Conservation (phyloP, 2,113 vertebrate genomes). For the Propithecus coquereli region DNA sequence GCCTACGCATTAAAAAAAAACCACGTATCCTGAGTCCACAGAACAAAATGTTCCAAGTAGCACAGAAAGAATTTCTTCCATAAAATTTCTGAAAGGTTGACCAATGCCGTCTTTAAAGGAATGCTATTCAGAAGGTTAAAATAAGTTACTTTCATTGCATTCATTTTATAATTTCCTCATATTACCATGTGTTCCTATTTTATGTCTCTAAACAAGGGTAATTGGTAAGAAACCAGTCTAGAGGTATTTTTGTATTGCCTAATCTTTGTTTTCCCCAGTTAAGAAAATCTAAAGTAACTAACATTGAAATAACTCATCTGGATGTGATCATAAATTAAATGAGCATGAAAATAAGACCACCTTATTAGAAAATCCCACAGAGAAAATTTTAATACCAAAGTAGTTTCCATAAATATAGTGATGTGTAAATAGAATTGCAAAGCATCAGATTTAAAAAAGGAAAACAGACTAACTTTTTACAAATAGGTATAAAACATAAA, state of each 20-base stretch:
- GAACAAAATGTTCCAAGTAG: slow-evolving; percentile 31
- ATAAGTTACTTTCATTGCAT: not conserved
- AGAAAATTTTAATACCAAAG: not conserved
- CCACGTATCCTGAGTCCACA: not conserved
- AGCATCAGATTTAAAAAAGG: not conserved
- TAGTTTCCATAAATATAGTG: not conserved
- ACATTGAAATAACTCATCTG: not conserved
- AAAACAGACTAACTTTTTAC: not conserved
- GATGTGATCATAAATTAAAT: not conserved
- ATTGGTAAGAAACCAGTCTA: not conserved
- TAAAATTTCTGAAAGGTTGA: slow-evolving; percentile 20
- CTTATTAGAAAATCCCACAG: not conserved
- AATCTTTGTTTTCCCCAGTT: slow-evolving; percentile 17
- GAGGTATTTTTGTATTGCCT: not conserved
- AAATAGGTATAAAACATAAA: not conserved
- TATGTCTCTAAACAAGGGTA: not conserved
- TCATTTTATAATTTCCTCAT: not conserved
- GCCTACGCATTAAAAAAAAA: not conserved
- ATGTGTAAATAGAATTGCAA: not conserved
- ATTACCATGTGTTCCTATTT: not conserved
- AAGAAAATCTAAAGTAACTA: slow-evolving; percentile 40
- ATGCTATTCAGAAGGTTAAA: not conserved
- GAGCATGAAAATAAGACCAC: not conserved
- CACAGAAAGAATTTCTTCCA: not conserved
- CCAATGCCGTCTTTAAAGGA: not conserved